Evolutionary conservation across 2,888 invertebrate genomes (phyloP), one percentile per base, ranked within the genome.

Genomic region (Nephrocerus scutellatus): DNA sequence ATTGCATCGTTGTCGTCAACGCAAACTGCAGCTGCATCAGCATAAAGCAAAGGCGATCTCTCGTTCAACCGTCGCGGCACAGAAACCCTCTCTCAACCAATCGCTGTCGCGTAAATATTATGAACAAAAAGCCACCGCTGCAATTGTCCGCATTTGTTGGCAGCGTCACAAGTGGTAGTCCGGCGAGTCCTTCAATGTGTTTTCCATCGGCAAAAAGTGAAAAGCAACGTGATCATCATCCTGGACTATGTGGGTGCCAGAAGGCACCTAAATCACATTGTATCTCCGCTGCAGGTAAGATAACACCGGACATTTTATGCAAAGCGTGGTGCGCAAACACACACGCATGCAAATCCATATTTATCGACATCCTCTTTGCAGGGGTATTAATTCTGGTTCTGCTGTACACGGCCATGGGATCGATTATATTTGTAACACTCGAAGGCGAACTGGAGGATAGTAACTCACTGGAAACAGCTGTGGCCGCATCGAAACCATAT

Each of bases 381-480:
- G 68, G 68, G 51, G 68, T 69, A 22, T 50, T 69, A 35, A 55
- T 82, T 50, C 76, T 95, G 38, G 91, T 95, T 13, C 76, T 95
- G 30, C 82, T 83, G 10, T 96, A 96, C 72, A 90, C 92, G 47
- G 77, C 93, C 33, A 76, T 92, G 55, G 95, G 95, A 10, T 93
- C 90, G 16, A 84, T 92, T 59, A 79, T 91, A 42, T 96, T 95
- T 70, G 83, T 86, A 67, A 82, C 84, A 10, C 71, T 89, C 39
- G 88, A 89, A 65, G 86, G 85, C 36, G 74, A 75, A 41, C 57
- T 71, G 32, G 74, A 74, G 46, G 64, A 69, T n/a, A 56, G 50
- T 14, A 59, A 68, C 39, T 58, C 64, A 12, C 63, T 72, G 44
- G 79, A 77, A 53, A 77, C 77, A 3, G 75, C 78, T 6, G 78